phyloP scores from a whole-genome alignment of 1,140 invertebrate genomes.

The Drosophila kikkawai region DNA sequence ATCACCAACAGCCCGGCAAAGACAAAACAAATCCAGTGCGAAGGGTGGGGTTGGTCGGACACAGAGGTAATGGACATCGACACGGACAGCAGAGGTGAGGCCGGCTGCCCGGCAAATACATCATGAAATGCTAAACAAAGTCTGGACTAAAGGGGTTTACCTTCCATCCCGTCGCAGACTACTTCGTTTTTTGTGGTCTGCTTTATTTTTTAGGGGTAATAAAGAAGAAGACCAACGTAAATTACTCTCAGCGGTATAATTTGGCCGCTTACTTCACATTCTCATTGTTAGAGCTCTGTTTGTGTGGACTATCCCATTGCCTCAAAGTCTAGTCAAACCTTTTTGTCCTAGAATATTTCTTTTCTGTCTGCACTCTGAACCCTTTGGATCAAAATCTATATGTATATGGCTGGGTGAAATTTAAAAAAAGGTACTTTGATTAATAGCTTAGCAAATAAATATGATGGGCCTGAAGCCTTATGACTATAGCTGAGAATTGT shows the following conservation, averaged over 20 bases:
- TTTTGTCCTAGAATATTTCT: conserved; percentile 11
- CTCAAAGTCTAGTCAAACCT: conserved; percentile 41
- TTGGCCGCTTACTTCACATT: conserved; percentile 63
- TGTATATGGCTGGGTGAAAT: neutral
- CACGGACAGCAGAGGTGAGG: conserved; percentile 65
- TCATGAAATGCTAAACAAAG: conserved; percentile 59
- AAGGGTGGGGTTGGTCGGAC: neutral
- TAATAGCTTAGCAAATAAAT: neutral
- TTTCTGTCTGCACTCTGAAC: conserved; percentile 14
- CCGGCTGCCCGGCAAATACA: conserved; percentile 61
- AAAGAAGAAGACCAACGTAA: conserved; percentile 79
- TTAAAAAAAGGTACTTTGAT: neutral
- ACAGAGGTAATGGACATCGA: conserved; percentile 63
- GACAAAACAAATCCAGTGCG: conserved; percentile 35
- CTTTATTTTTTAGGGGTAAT: conserved; percentile 55
- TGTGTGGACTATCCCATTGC: conserved; percentile 48
- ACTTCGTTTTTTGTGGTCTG: conserved; percentile 23
- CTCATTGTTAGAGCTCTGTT: conserved; percentile 26
- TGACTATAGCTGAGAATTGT: neutral
- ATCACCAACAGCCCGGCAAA: conserved; percentile 64
- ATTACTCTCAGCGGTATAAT: conserved; percentile 81
- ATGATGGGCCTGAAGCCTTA: neutral
- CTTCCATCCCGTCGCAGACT: conserved; percentile 12
- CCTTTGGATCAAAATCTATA: neutral
- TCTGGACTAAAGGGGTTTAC: conserved; percentile 26